These are phyloP conservation scores for Archaeoteleia sp. DNA, from an alignment of 2,888 invertebrate species.

Conservation along the genomic window DNA sequence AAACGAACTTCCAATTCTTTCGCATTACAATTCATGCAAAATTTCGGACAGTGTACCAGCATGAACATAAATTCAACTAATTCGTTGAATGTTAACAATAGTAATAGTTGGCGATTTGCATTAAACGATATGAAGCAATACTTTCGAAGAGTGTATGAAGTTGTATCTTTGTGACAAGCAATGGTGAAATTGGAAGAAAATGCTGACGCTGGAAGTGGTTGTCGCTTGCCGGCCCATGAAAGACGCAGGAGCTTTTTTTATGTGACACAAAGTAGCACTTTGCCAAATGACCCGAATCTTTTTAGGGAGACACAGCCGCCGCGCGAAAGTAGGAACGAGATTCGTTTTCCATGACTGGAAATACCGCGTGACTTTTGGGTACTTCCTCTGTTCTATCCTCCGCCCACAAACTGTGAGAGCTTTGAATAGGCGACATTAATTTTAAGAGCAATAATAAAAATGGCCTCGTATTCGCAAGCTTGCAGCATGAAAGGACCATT, in stretches of 20 bases:
- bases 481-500: no score
- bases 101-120: no score
- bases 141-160: no score
- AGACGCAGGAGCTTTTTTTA: conserved; percentile 68
- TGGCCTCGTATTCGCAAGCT: no score
- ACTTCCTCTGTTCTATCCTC: conserved; percentile 9
- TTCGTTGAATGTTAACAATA: no score
- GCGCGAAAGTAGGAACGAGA: conserved; percentile 52
- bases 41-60: no score
- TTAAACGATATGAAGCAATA: no score
- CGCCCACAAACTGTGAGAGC: conserved; percentile 29
- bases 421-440: conserved; percentile 58
- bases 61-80: no score
- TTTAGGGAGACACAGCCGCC: conserved; percentile 59
- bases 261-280: conserved; percentile 74
- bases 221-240: conserved; percentile 59
- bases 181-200: conserved; percentile 61
- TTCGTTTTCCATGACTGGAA: conserved; percentile 52
- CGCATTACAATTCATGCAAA: no score
- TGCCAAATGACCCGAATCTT: conserved; percentile 75
- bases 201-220: conserved; percentile 68
- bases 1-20: no score
- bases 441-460: conserved; percentile 51
- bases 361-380: conserved; percentile 23
- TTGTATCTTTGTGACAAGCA: conserved; percentile 26